Evolutionary conservation across 2,113 vertebrate genomes (phyloP).

Genomic region (Dicaeum eximium): DNA sequence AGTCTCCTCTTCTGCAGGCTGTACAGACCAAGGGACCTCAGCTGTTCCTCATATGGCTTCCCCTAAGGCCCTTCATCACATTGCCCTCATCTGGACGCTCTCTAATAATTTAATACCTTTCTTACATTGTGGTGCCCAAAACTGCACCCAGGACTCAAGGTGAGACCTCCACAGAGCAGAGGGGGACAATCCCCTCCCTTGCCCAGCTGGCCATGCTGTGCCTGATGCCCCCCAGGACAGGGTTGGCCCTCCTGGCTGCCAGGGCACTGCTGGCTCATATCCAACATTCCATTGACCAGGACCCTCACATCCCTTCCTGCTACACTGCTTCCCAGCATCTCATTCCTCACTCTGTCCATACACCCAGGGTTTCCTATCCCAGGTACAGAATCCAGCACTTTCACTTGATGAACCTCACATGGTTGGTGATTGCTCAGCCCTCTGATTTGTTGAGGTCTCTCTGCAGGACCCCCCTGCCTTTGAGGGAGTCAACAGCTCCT

Average conservation of each 20-base stretch:
- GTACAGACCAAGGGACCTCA: not conserved
- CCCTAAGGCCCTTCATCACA: not conserved
- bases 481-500: not conserved
- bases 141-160: rapidly evolving
- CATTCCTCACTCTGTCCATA: not conserved
- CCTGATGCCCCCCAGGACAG: not conserved
- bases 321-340: not conserved
- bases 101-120: not conserved
- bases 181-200: not conserved
- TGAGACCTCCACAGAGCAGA: not conserved
- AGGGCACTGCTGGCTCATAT: not conserved
- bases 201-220: rapidly evolving
- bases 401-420: rapidly evolving
- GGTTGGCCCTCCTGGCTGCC: rapidly evolving
- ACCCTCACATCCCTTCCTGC: not conserved
- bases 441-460: not conserved
- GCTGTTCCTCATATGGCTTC: not conserved
- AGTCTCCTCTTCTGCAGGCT: not conserved
- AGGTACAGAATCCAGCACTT: not conserved
- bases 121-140: not conserved
- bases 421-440: not conserved
- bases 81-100: not conserved
- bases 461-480: not conserved
- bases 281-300: not conserved
- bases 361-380: not conserved